These are phyloP conservation scores for Drosophila buzzatii DNA, from an alignment of 2,888 invertebrate genomes.

Conservation along the genomic window DNA sequence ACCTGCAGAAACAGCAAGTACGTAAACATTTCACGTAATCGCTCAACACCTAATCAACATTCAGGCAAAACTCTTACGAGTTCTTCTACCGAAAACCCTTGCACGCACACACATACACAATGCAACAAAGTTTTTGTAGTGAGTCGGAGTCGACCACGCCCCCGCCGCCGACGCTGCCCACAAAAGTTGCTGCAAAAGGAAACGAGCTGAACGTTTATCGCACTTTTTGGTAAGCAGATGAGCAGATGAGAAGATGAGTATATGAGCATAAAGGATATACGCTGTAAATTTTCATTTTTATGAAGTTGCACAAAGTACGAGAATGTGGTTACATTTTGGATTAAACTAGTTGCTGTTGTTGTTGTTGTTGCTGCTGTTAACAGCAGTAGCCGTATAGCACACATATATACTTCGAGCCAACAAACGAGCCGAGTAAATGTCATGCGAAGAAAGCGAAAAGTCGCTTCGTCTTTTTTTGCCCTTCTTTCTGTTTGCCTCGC, in stretches of 20 bases:
- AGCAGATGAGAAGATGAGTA: constrained; percentile 36
- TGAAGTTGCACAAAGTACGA: constrained; percentile 78
- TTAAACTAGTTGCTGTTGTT: constrained; percentile 52
- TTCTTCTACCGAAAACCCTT: constrained; percentile 15
- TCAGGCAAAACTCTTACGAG: constrained; percentile 55
- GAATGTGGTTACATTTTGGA: constrained; percentile 79
- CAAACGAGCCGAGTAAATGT: constrained; percentile 40
- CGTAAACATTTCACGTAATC: constrained; percentile 76
- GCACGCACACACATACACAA: constrained; percentile 19
- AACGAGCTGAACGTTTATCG: constrained; percentile 68
- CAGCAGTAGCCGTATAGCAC: constrained; percentile 14
- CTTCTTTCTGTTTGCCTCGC: background rate
- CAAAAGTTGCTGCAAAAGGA: constrained; percentile 70
- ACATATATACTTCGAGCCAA: constrained; percentile 19
- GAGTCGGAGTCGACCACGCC: constrained; percentile 25
- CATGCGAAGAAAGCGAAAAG: constrained; percentile 46
- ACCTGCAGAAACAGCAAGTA: constrained; percentile 44
- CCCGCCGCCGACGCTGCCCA: constrained; percentile 43
- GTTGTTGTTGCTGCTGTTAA: constrained; percentile 1
- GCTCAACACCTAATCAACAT: constrained; percentile 75
- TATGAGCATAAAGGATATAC: constrained; percentile 79
- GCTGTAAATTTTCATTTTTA: constrained; percentile 81
- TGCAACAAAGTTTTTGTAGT: constrained; percentile 68
- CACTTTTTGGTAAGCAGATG: constrained; percentile 45
- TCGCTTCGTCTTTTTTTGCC: constrained; percentile 1